Evolutionary conservation across 1,140 invertebrate species (phyloP).

Genomic region (Chrysoperla carnea): DNA sequence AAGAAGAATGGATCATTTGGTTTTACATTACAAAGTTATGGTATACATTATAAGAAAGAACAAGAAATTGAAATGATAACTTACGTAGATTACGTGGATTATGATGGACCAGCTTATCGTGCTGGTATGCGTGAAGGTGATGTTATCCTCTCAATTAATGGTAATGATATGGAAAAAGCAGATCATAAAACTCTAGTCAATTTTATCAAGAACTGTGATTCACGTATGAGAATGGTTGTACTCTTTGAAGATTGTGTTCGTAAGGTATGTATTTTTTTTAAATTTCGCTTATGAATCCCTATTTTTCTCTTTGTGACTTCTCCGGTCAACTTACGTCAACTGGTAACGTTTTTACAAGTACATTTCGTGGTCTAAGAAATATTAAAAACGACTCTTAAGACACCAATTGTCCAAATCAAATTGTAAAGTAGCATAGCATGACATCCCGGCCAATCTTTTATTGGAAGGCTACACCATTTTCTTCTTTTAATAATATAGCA

Average conservation of each 20-base stretch:
- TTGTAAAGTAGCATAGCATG: no score
- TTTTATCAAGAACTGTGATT: conserved; percentile 78
- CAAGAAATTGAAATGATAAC: conserved; percentile 85
- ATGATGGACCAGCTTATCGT: conserved; percentile 71
- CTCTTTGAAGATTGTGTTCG: conserved; percentile 88
- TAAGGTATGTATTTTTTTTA: conserved; percentile 39
- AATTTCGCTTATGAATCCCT: no score
- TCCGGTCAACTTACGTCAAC: no score
- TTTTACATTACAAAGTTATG: conserved; percentile 88
- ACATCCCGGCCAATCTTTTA: no score
- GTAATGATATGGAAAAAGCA: conserved; percentile 76
- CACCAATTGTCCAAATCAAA: no score
- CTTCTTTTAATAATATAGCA: no score
- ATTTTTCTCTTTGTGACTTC: no score
- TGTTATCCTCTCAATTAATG: conserved; percentile 88
- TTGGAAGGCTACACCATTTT: no score
- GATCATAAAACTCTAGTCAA: conserved; percentile 81
- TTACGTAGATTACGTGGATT: conserved; percentile 90
- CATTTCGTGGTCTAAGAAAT: no score
- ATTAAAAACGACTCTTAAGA: no score
- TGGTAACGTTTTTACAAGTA: no score
- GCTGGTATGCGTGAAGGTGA: conserved; percentile 89
- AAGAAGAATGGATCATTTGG: conserved; percentile 84
- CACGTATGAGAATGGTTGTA: conserved; percentile 84
- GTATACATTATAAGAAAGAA: conserved; percentile 85